Base-by-base conservation (phyloP, 2,888 invertebrate species). In the Eupithecia abbreviata region DNA sequence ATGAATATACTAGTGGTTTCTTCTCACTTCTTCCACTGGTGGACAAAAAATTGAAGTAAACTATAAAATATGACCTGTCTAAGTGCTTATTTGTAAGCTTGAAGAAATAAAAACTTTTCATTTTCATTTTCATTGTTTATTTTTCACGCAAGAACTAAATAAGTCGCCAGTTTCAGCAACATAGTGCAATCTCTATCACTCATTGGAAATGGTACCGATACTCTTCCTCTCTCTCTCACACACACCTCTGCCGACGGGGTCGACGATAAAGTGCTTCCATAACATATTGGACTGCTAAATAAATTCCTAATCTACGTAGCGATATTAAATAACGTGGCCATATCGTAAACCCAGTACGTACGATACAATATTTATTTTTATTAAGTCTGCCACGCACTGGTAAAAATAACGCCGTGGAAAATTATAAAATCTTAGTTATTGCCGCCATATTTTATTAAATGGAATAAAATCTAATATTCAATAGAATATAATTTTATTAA, bases 341-440 rank as follows among this genome's bases (percentile, higher is more conserved):
- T 91, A 91, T 91, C 92, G 92, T 93, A 91, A 92, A 92, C 88
- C 87, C 83, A 77, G 87, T 86, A 86, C 87, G 87, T 87, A 82
- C 85, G 84, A 90, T 91, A 89, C 89, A 89, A 90, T 92, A 91
- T 93, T 92, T 92, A 93, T 92, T 92, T 92, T 92, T 92, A 92
- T 91, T 90, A 88, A 90, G 86, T 88, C 82, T 77, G 30, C 55
- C 55, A 89, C 90, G 84, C 89, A 93, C 89, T 87, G 75, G 58
- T 66, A 10, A 10, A 4, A 13, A 15, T 80, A 83, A 83, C 80
- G 85, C 73, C 0, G 80, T 82, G 79, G 15, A 30, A n/a, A 67
- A 70, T 55, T 45, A 49, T 43, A 43, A 43, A 7, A 43, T 4
- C 30, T 30, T 30, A 30, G 30, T 30, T 30, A 30, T 30, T 30